Percentiles rank a stretch among this genome's conserved stretches.
phyloP scores from a whole-genome alignment of 2,113 vertebrate species.

The Scytalopus superciliaris region DNA sequence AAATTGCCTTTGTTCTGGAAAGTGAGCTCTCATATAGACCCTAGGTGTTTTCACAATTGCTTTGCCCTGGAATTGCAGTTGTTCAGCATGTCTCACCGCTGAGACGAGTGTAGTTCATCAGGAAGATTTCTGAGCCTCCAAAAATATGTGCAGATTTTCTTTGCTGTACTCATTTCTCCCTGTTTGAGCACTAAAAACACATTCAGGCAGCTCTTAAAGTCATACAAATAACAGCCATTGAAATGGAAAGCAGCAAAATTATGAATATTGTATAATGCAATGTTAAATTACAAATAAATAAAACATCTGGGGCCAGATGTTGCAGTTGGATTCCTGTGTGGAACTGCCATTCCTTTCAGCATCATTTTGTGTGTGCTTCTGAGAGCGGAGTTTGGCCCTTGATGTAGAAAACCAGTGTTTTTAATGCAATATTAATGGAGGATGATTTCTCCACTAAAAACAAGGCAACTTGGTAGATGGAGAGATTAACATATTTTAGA shows the following conservation, averaged over 20 bases:
- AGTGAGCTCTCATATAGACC: neutral
- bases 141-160: neutral
- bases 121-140: conserved; percentile 17
- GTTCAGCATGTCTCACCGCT: neutral
- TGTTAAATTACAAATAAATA: conserved; percentile 57
- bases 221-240: conserved; percentile 54
- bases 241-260: conserved; percentile 62
- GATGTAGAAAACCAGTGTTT: neutral
- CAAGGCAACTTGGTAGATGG: neutral
- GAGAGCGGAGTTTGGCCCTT: neutral
- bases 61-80: neutral
- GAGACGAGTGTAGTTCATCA: neutral
- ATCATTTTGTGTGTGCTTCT: neutral
- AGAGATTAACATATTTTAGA: conserved; percentile 12
- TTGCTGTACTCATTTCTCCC: neutral
- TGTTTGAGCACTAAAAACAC: neutral
- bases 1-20: neutral
- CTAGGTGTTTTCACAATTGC: neutral
- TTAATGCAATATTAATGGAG: conserved; percentile 38
- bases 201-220: conserved; percentile 42
- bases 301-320: conserved; percentile 66
- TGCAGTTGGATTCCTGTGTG: conserved; percentile 9
- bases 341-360: conserved; percentile 23
- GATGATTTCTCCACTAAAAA: conserved; percentile 26
- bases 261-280: conserved; percentile 60